A percentile compares a stretch with the other conserved stretches of the same genome.
Evolutionary conservation across 2,113 vertebrate species (phyloP).

Genomic region (Malurus cyaneus): DNA sequence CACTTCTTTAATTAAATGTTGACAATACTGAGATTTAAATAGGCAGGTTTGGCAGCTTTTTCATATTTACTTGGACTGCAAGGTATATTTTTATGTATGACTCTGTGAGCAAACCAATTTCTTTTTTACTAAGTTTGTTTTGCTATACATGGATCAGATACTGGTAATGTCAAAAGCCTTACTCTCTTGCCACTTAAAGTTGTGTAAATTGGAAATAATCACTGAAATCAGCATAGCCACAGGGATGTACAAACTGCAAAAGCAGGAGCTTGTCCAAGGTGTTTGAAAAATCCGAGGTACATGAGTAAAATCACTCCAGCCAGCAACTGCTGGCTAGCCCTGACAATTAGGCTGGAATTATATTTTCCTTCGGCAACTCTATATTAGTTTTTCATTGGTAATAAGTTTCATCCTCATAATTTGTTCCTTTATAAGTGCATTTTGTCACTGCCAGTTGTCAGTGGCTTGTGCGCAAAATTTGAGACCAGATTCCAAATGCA

Average conservation of each 20-base stretch:
- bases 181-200: not conserved
- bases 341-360: not conserved
- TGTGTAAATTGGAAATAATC: not conserved
- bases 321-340: not conserved
- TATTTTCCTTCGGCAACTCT: not conserved
- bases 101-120: not conserved
- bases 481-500: not conserved
- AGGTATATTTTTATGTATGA: not conserved
- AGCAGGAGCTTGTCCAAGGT: not conserved
- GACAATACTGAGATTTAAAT: conserved; percentile 21
- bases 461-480: not conserved
- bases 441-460: not conserved
- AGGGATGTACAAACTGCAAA: not conserved
- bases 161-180: not conserved
- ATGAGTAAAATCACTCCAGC: not conserved
- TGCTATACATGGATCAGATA: not conserved
- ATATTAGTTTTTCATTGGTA: not conserved
- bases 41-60: conserved; percentile 1
- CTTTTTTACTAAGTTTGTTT: not conserved
- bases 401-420: not conserved
- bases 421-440: not conserved
- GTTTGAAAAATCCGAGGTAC: not conserved
- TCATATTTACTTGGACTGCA: not conserved
- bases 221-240: not conserved
- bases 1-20: not conserved